phyloP scores from a whole-genome alignment of 2,888 invertebrate genomes.

The Hedya salicella region DNA sequence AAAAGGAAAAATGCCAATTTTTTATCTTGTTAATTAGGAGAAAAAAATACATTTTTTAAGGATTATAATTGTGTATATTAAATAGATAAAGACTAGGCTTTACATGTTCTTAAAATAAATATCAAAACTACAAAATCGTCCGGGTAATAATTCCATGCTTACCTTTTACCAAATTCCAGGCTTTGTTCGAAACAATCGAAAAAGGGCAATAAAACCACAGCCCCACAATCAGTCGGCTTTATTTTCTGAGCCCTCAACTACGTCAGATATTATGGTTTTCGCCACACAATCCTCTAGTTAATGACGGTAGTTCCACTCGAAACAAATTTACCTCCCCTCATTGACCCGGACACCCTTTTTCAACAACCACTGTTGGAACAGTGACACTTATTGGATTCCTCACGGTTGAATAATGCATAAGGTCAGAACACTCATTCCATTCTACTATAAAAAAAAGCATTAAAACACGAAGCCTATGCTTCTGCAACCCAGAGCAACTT shows the following conservation, averaged over 20 bases:
- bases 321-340: slow-evolving; percentile 42
- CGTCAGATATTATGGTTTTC: slow-evolving; percentile 24
- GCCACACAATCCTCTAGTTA: slow-evolving; percentile 34
- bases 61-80: too few species aligned
- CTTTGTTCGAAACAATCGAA: not conserved
- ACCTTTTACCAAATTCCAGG: not conserved
- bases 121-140: too few species aligned
- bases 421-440: slow-evolving; percentile 37
- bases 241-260: slow-evolving; percentile 14
- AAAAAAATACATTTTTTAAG: too few species aligned
- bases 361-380: slow-evolving; percentile 61
- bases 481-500: slow-evolving; percentile 10
- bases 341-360: slow-evolving; percentile 52
- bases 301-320: slow-evolving; percentile 40
- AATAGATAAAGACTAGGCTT: too few species aligned
- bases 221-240: slow-evolving; percentile 17
- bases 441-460: slow-evolving; percentile 38
- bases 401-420: slow-evolving; percentile 66
- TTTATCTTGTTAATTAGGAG: too few species aligned
- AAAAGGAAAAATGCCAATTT: too few species aligned
- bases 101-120: too few species aligned
- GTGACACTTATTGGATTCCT: slow-evolving; percentile 68
- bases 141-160: not conserved
- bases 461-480: slow-evolving; percentile 13
- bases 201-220: slow-evolving; percentile 15